Percentiles rank a stretch among this genome's conserved stretches.
phyloP scores from a whole-genome alignment of 1,140 invertebrate species.

The Drosophila mojavensis region DNA sequence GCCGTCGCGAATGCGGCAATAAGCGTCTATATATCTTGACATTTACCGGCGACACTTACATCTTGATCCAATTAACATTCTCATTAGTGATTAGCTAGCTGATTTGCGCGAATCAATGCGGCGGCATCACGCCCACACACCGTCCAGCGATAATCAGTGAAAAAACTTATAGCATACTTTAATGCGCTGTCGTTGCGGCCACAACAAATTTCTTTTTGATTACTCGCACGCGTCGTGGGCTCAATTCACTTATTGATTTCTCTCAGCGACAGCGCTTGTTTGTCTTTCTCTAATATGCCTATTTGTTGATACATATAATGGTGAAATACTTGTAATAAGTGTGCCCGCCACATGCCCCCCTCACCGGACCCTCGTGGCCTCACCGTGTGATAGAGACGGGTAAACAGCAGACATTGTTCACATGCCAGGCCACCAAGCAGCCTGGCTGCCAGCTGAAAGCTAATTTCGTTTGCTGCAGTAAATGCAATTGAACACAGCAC shows the following conservation, averaged over 20 bases:
- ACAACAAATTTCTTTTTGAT: slow-evolving; percentile 53
- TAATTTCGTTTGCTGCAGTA: slow-evolving; percentile 9
- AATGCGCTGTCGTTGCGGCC: slow-evolving; percentile 29
- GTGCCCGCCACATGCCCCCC: not conserved
- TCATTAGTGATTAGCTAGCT: slow-evolving; percentile 33
- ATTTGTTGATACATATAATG: slow-evolving; percentile 33
- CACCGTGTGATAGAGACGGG: not conserved
- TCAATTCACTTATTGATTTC: slow-evolving; percentile 43
- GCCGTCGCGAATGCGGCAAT: not conserved
- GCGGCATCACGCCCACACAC: not conserved
- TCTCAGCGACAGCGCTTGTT: slow-evolving; percentile 2
- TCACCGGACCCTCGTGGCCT: not conserved
- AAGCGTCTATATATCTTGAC: slow-evolving; percentile 6
- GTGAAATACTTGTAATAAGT: slow-evolving; percentile 17
- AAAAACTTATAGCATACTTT: slow-evolving; percentile 43
- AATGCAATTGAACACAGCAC: slow-evolving; percentile 30
- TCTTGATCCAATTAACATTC: slow-evolving; percentile 47
- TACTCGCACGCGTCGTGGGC: slow-evolving; percentile 39
- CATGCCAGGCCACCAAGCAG: not conserved
- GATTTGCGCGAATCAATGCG: slow-evolving; percentile 44
- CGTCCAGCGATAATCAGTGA: slow-evolving; percentile 8
- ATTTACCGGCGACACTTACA: slow-evolving; percentile 4
- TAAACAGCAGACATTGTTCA: slow-evolving; percentile 25
- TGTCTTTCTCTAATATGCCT: slow-evolving; percentile 44
- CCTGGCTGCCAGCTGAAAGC: not conserved